Conservation (phyloP, 35 echinoderm and acorn worm species). For the Heliocidaris tuberculata region DNA sequence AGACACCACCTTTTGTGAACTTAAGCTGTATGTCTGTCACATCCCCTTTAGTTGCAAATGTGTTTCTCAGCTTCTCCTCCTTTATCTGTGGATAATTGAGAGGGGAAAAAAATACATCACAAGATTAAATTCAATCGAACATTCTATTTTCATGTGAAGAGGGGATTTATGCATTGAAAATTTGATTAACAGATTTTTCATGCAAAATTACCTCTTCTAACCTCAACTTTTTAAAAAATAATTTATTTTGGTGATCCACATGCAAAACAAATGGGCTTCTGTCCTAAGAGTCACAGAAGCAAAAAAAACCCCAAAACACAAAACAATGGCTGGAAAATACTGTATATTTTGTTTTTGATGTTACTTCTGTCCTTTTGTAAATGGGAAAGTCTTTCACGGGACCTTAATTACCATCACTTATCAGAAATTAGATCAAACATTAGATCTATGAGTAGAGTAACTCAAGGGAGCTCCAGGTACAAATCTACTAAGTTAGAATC, state of each 20-base stretch:
- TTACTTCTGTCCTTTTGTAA: too few species aligned
- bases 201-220: neutral
- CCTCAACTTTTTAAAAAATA: neutral
- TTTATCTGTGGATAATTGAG: slow-evolving; percentile 49
- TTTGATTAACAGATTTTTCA: neutral
- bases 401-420: too few species aligned
- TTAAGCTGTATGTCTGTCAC: slow-evolving; percentile 89
- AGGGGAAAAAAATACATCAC: neutral
- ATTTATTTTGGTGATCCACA: neutral
- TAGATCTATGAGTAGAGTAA: too few species aligned
- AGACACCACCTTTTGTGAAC: slow-evolving; percentile 81
- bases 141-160: neutral
- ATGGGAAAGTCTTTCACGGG: too few species aligned
- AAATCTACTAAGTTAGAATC: too few species aligned
- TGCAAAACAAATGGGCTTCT: neutral
- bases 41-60: slow-evolving; percentile 74
- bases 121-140: neutral
- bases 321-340: too few species aligned
- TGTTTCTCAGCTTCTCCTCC: slow-evolving; percentile 63
- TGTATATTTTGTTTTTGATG: too few species aligned
- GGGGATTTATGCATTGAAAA: neutral
- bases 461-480: too few species aligned
- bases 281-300: too few species aligned
- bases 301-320: too few species aligned
- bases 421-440: too few species aligned